Conservation (phyloP, 2,888 invertebrate species). For the Hydrotaea cyrtoneurina region DNA sequence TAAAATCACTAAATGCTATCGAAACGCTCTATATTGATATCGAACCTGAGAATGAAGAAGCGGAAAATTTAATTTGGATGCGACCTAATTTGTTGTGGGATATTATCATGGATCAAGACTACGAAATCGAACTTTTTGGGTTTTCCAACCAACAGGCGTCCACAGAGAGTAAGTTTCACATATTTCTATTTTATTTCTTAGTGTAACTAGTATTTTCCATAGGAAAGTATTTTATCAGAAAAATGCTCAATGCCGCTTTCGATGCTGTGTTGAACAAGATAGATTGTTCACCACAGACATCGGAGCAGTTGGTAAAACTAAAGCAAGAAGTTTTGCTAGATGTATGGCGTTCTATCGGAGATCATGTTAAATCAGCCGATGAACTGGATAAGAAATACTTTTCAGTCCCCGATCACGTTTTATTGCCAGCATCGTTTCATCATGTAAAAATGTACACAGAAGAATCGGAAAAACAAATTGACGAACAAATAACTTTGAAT, state of each 20-base stretch:
- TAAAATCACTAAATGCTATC: too few relatives aligned
- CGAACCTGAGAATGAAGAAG: too few relatives aligned
- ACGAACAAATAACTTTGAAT: conserved; percentile 68
- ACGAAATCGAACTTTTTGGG: conserved; percentile 73
- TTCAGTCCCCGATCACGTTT: conserved; percentile 75
- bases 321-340: conserved; percentile 70
- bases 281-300: conserved; percentile 68
- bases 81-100: too few relatives aligned
- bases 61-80: too few relatives aligned
- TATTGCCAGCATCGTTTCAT: conserved; percentile 73
- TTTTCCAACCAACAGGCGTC: conserved; percentile 73
- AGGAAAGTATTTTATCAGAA: conserved; percentile 72
- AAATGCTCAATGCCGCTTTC: conserved; percentile 68
- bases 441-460: conserved; percentile 70
- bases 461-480: conserved; percentile 70
- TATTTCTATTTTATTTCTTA: not conserved
- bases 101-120: conserved; percentile 72
- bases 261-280: conserved; percentile 64
- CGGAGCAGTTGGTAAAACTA: conserved; percentile 63
- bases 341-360: conserved; percentile 69
- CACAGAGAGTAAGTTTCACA: conserved; percentile 70
- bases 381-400: conserved; percentile 73
- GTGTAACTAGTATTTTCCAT: not conserved
- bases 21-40: too few relatives aligned
- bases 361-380: conserved; percentile 68